Evolutionary conservation across 1,140 invertebrate species (phyloP), one percentile per base, ranked within the genome.

Genomic region (Caenorhabditis remanei): DNA sequence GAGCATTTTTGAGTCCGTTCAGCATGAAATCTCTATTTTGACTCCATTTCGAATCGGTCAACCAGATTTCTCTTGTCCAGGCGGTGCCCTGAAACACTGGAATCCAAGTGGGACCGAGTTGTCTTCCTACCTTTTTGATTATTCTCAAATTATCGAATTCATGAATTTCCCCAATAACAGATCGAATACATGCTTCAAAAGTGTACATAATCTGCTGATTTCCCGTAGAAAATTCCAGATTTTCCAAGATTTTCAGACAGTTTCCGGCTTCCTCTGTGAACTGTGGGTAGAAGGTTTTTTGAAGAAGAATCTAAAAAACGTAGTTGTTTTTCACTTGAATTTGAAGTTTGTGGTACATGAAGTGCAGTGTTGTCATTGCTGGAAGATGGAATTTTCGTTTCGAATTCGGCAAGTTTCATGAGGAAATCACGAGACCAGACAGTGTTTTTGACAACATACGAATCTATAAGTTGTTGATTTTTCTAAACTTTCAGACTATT

Each of bases 151-250:
- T 53, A 21, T 50, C 56, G 46, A 75, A 79, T 41, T 84, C 50
- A 19, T 56, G 24, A 53, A 56, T 79, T 46, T 53, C 32, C 24
- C 67, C 85, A 32, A 87, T 41, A 21, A 83, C 43, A 19, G 85
- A 48, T 87, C 85, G 85, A 46, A 88, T 82, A 65, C 87, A 88
- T 8, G 83, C 87, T 55, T 88, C 87, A 40, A 88, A 88, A 16
- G 67, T 71, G 32, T 53, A 88, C 65, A 88, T 50, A 48, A 63
- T 84, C 4, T 87, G 43, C 55, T 53, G 48, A 50, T 65, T 83
- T 41, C 41, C 48, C 14, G 87, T 88, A 14, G 65, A 71, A 46
- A 71, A 71, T 19, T 71, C 65, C 4, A 71, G 19, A 32, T 40
- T 79, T 24, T 85, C 67, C 19, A 79, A 87, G 16, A 83, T 58